phyloP scores from a whole-genome alignment of 2,113 vertebrate species.

The Entosphenus tridentatus region DNA sequence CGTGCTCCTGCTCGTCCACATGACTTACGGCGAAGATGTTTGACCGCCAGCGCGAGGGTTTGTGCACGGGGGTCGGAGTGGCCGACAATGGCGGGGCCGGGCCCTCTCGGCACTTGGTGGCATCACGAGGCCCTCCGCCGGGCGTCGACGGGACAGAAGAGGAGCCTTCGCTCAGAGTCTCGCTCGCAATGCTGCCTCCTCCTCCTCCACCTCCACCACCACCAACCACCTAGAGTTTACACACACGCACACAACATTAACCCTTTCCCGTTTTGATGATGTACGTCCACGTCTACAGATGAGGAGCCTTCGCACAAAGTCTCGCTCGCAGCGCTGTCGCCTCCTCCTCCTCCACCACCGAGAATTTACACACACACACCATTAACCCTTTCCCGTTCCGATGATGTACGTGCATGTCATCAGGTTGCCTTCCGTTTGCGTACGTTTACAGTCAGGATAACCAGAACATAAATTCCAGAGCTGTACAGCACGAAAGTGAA shows the following conservation, averaged over 20 bases:
- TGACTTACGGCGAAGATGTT: constrained; percentile 98
- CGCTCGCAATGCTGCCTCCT: constrained; percentile 41
- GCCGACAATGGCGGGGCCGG: constrained; percentile 75
- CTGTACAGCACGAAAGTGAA: too few species aligned
- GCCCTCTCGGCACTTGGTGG: constrained; percentile 91
- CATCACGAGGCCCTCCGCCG: constrained; percentile 33
- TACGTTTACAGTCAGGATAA: too few species aligned
- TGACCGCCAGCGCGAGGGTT: constrained; percentile 95
- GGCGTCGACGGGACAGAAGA: constrained; percentile 96
- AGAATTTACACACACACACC: too few species aligned
- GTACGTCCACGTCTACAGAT: too few species aligned
- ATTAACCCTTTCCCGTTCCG: too few species aligned
- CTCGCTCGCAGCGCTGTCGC: constrained; percentile 28
- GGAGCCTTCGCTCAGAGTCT: constrained; percentile 87
- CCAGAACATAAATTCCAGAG: too few species aligned
- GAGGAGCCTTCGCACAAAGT: too few species aligned
- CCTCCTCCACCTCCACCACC: constrained; percentile 16
- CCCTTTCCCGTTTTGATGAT: too few species aligned
- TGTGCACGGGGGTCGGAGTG: constrained; percentile 93
- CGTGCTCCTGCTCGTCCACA: background rate
- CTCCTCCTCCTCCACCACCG: constrained; percentile 19
- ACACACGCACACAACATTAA: too few species aligned
- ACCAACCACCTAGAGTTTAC: too few species aligned
- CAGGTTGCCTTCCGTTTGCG: too few species aligned
- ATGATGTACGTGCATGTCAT: too few species aligned